Conservation (phyloP, 1,140 invertebrate species). For the Penaeus chinensis region DNA sequence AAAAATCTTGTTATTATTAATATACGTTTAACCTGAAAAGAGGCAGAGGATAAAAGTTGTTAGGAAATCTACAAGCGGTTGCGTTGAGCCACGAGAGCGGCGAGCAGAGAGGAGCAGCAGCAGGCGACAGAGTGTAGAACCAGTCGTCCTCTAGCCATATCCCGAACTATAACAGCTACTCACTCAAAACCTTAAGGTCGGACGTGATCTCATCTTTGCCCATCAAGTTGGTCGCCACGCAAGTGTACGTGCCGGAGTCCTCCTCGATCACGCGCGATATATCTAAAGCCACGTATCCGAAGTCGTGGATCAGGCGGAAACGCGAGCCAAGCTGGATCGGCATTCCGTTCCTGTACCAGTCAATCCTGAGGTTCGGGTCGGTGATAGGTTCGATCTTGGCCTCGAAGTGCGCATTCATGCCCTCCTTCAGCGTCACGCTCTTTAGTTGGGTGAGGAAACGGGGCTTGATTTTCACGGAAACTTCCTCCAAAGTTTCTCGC, state of each 20-base stretch:
- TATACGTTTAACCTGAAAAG: too few species aligned
- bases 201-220: constrained; percentile 70
- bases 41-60: too few species aligned
- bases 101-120: constrained; percentile 15
- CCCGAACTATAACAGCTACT: constrained; percentile 47
- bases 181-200: constrained; percentile 58
- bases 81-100: not conserved
- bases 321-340: constrained; percentile 82
- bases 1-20: too few species aligned
- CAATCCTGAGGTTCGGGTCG: constrained; percentile 91
- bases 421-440: constrained; percentile 80
- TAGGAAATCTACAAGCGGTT: too few species aligned
- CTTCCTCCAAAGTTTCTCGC: constrained; percentile 84
- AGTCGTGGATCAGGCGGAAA: constrained; percentile 89
- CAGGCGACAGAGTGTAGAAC: constrained; percentile 39
- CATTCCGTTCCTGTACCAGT: constrained; percentile 93
- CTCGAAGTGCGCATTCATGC: constrained; percentile 96
- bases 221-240: constrained; percentile 88
- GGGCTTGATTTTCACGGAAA: constrained; percentile 80
- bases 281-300: constrained; percentile 93
- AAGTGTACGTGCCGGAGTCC: constrained; percentile 94
- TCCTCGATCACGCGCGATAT: constrained; percentile 92
- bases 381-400: constrained; percentile 97
- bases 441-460: constrained; percentile 88
- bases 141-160: not conserved